Base-by-base conservation (phyloP, 2,113 vertebrate genomes). In the Sceloporus tristichus region DNA sequence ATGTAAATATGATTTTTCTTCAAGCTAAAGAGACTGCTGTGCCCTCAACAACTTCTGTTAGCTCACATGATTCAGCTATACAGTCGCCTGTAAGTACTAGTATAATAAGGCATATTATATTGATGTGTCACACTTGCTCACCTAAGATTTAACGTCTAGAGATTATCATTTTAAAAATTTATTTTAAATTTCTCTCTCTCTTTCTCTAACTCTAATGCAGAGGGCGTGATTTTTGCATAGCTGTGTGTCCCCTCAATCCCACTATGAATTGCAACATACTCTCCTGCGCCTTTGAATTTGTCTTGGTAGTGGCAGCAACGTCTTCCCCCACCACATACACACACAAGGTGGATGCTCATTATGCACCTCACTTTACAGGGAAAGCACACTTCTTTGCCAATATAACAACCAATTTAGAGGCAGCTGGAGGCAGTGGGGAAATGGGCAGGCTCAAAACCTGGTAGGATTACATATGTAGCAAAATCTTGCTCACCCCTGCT, bases 61-160 rank as follows among this genome's bases (percentile, higher is more conserved):
- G 96, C 84, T 78, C 88, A 40, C 95, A 94, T 87, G 94, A 95
- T 85, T 79, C 92, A 13, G 56, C 68, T 27, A 4, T 65, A 76
- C 94, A 91, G 0, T 95, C 92, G n/a, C 91, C 96, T 93, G 97
- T 97, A 96, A 97, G 97, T 97, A 80, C 71, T 78, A 48, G 81
- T 29, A 29, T 68, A 66, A 66, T 66, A 66, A 18, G 21, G 66
- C 25, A 4, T 42, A 42, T 82, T 13, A 38, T 38, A 27, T 2
- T 75, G 5, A 9, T 76, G 27, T 76, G 27, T 16, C 65, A 48
- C 13, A 56, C 9, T 83, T 71, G 40, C 29, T 70, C 13, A 23
- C 3, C 68, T 84, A 54, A 9, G 8, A 29, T 73, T 73, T 77
- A 40, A 29, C 0, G 65, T 8, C 59, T 66, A 4, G 34, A 77